phyloP scores from a whole-genome alignment of 1,140 invertebrate genomes.

The Epicauta chinensis region DNA sequence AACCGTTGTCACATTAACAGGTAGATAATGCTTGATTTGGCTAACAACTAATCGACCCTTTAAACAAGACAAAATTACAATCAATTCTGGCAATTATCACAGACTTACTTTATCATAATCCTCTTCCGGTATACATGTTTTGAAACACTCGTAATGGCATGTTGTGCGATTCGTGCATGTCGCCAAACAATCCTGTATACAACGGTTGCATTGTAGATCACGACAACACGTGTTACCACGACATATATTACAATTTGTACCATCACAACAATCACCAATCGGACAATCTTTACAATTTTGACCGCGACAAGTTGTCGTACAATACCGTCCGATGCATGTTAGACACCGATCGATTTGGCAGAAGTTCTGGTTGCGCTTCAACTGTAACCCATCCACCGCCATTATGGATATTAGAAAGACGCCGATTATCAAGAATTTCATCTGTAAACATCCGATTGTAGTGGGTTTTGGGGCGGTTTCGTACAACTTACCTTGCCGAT shows the following conservation, averaged over 20 bases:
- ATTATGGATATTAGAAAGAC: no score
- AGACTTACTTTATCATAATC: no score
- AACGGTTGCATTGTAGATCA: conserved; percentile 1
- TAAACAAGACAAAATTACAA: no score
- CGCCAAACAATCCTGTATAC: conserved; percentile 1
- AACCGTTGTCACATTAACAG: conserved; percentile 4
- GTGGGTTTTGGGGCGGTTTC: neutral
- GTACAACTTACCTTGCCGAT: conserved; percentile 3
- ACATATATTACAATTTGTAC: conserved; percentile 7
- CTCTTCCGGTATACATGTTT: conserved; percentile 2
- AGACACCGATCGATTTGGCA: conserved; percentile 6
- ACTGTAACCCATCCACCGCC: neutral
- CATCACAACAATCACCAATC: conserved; percentile 6
- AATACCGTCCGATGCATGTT: conserved; percentile 8
- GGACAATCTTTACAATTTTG: conserved; percentile 3
- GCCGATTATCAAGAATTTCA: neutral
- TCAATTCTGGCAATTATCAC: no score
- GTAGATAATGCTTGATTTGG: neutral
- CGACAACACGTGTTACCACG: conserved; percentile 5
- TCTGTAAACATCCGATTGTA: neutral
- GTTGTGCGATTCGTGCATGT: neutral
- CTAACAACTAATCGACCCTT: neutral
- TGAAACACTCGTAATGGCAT: conserved; percentile 11
- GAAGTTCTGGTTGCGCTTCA: conserved; percentile 1
- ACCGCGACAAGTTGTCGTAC: conserved; percentile 6